A percentile compares a stretch with the other conserved stretches of the same genome.
Evolutionary conservation across 2,797 vertebrate species (phyloP).

Genomic region (Artibeus jamaicensis): DNA sequence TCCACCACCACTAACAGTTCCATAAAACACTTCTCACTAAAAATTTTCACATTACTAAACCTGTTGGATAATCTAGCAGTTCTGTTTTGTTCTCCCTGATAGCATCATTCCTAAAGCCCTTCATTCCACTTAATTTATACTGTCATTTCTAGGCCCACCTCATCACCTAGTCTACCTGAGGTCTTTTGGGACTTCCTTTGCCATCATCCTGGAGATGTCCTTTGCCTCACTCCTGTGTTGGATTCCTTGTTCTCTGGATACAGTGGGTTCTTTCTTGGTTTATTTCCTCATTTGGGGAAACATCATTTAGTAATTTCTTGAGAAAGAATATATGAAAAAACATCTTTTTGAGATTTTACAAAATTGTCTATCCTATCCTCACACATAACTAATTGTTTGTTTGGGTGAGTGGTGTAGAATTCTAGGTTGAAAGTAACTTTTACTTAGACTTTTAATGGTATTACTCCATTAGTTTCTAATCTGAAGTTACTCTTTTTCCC

Average conservation of each 20-base stretch:
- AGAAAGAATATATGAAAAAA: constrained; percentile 19
- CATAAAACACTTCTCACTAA: background rate
- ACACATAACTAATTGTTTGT: background rate
- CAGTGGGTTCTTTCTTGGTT: background rate
- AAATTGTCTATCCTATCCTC: background rate
- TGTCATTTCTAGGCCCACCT: background rate
- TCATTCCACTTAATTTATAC: background rate
- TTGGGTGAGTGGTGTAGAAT: background rate
- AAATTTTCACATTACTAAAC: background rate
- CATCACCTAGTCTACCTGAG: background rate
- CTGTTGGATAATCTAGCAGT: background rate
- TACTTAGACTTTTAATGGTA: background rate
- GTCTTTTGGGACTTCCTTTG: background rate
- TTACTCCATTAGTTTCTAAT: background rate
- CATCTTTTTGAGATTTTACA: background rate
- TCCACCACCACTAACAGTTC: background rate
- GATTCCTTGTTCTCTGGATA: background rate
- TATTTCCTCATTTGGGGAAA: background rate
- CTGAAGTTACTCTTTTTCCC: background rate
- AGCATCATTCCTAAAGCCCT: background rate
- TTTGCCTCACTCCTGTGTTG: background rate
- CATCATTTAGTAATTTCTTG: background rate
- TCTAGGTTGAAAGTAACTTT: constrained; percentile 32
- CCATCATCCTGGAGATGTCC: background rate
- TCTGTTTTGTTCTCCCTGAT: background rate